These are phyloP conservation scores for Aphis craccivora DNA, from an alignment of 1,140 invertebrate genomes.

Conservation along the genomic window DNA sequence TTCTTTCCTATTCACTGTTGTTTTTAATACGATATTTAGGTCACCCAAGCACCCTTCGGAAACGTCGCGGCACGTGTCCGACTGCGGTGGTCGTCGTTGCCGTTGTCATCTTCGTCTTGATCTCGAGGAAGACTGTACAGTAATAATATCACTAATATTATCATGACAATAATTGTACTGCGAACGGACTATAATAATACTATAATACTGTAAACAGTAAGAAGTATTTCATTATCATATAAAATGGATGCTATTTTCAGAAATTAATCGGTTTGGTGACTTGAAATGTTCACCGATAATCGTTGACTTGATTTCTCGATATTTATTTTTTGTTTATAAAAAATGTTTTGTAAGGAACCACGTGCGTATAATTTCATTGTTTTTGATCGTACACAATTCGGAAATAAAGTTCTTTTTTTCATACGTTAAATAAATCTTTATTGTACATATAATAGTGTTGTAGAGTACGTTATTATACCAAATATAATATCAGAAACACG, in stretches of 20 bases:
- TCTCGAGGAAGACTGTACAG: neutral
- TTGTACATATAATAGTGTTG: neutral
- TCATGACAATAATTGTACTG: neutral
- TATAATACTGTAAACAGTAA: neutral
- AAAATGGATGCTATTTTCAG: neutral
- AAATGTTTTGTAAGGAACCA: neutral
- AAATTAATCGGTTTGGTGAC: neutral
- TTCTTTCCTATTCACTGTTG: neutral
- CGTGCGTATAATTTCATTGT: neutral
- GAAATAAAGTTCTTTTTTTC: neutral
- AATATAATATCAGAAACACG: neutral
- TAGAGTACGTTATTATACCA: neutral
- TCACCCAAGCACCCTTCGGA: neutral
- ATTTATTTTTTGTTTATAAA: neutral
- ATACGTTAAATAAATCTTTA: neutral
- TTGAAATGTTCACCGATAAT: neutral
- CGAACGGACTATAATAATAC: neutral
- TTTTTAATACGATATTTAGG: slow-evolving; percentile 46
- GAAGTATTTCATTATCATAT: neutral
- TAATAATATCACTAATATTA: neutral
- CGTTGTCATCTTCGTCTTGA: neutral
- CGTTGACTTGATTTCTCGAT: neutral
- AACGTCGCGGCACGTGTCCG: neutral
- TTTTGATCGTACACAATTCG: neutral
- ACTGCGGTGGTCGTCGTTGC: neutral